Base-by-base conservation (phyloP, 1,140 invertebrate species). In the Pseudomyrmex flavicornis region DNA sequence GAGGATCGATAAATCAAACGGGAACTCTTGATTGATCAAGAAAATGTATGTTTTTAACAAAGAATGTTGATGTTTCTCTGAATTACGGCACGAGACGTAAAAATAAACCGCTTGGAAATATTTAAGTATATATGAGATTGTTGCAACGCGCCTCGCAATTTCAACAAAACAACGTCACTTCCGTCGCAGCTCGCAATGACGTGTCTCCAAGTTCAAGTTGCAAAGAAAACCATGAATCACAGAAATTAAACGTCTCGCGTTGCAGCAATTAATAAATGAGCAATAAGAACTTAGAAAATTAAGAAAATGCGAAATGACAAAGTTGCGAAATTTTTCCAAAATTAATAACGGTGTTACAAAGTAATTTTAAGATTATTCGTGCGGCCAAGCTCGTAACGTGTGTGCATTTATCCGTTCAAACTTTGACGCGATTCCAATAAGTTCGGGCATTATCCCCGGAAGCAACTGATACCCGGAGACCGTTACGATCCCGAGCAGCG, bases 401-500 rank as follows among this genome's bases (percentile, higher is more conserved):
- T 1, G 35, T 7, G 35, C 35, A 35, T 35, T 35, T 35, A 56
- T 68, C 52, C 22, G 13, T 44, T 26, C 44, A 69, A 26, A 4
- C 35, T 22, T 20, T 5, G n/a, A 48, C 54, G 15, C 13, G 7
- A 52, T 20, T 59, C n/a, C 44, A 66, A 70, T 70, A 80, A 80
- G 56, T 48, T 80, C 17, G 22, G 50, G 50, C 35, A 87, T 83
- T 66, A 73, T 46, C 44, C 10, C 50, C 61, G 72, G 56, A 84
- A 79, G 85, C 62, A 63, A 72, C 76, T 48, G 75, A 85, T 74
- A 74, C 65, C 3, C 59, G n/a, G 20, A n/a, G 73, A 77, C 72
- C 80, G 85, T 82, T 85, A 44, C 22, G 56, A 77, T 84, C 85
- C 17, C 85, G 26, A 17, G 17, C 83, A 88, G 76, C 86, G 66